These are phyloP conservation scores for Trididemnum clinides DNA, from an alignment of 23 tunicate species.

Conservation along the genomic window DNA sequence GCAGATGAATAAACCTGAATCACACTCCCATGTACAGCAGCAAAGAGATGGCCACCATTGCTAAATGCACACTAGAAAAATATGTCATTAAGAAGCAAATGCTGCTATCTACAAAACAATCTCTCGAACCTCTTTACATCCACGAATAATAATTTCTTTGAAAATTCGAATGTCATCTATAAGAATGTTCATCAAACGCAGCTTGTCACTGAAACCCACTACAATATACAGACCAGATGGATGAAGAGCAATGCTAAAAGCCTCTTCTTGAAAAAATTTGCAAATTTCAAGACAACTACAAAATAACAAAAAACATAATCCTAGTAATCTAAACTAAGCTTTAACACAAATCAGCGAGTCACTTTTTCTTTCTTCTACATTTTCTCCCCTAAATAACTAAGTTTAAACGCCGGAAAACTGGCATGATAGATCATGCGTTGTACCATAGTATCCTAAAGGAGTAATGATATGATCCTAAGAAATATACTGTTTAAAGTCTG, in stretches of 20 bases:
- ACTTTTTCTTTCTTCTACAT: too few relatives aligned
- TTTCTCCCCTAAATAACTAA: too few relatives aligned
- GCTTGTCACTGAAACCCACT: conserved; percentile 96
- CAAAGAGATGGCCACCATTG: conserved; percentile 99
- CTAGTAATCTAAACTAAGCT: too few relatives aligned
- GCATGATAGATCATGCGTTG: too few relatives aligned
- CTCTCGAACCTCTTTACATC: conserved; percentile 81
- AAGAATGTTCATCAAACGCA: conserved; percentile 88
- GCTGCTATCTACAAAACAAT: background rate
- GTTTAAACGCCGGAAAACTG: too few relatives aligned
- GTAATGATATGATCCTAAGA: too few relatives aligned
- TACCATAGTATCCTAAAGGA: too few relatives aligned
- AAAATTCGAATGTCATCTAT: conserved; percentile 94
- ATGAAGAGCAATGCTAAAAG: conserved; percentile 88
- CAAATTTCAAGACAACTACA: conserved; percentile 70
- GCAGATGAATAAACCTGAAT: conserved; percentile 89
- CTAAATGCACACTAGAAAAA: conserved; percentile 82
- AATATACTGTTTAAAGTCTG: too few relatives aligned
- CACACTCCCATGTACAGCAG: conserved; percentile 99
- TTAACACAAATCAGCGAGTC: too few relatives aligned
- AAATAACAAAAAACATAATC: too few relatives aligned
- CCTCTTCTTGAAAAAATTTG: conserved; percentile 97
- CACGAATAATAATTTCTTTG: conserved; percentile 88
- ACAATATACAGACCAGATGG: conserved; percentile 92
- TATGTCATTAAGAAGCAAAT: background rate